These are phyloP conservation scores for Rhabdophis nuchalis DNA, from an alignment of 2,797 vertebrate genomes.

Conservation along the genomic window DNA sequence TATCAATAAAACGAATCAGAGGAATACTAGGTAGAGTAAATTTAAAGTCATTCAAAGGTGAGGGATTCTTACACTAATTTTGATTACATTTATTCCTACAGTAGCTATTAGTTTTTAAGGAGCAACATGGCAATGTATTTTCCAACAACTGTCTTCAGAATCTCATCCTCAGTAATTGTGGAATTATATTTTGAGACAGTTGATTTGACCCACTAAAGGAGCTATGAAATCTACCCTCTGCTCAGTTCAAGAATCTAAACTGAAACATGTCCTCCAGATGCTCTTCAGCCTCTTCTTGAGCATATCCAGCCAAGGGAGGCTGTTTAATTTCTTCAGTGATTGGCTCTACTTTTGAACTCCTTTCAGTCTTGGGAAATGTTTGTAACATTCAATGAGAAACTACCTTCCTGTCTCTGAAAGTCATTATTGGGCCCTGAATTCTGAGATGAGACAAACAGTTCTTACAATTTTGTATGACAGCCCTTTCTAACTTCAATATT, in stretches of 20 bases:
- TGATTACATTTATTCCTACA: not conserved
- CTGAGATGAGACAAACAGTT: not conserved
- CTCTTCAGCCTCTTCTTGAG: not conserved
- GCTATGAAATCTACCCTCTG: not conserved
- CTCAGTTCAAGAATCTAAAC: not conserved
- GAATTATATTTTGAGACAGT: not conserved
- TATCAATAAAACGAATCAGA: not conserved
- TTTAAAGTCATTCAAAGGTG: not conserved
- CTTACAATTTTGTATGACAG: not conserved
- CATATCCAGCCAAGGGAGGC: not conserved
- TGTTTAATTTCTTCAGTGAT: not conserved
- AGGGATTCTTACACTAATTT: not conserved
- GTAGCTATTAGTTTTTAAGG: not conserved
- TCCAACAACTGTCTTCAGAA: not conserved
- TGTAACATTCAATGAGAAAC: not conserved
- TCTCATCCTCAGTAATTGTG: not conserved
- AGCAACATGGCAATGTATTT: not conserved
- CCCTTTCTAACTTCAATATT: not conserved
- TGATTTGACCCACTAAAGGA: not conserved
- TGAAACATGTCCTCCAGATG: not conserved
- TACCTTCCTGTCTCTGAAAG: not conserved
- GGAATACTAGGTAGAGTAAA: not conserved
- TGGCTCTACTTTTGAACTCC: not conserved
- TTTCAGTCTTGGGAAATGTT: not conserved
- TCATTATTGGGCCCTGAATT: not conserved